Evolutionary conservation across 2,888 invertebrate species (phyloP).

Genomic region (Acheta domesticus): DNA sequence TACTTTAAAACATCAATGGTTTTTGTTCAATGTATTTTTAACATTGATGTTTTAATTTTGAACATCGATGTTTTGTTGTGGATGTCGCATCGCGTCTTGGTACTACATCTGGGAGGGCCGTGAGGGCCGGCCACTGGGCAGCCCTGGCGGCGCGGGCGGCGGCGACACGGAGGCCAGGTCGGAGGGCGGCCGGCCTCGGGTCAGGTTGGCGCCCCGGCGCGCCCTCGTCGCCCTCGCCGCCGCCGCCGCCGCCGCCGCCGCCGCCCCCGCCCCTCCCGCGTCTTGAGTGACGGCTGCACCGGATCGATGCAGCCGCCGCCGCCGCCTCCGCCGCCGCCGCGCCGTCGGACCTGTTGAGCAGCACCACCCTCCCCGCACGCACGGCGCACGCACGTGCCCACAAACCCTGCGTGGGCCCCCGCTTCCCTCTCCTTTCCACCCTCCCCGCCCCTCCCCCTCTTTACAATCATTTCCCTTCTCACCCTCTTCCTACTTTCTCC

Average conservation of each 20-base stretch:
- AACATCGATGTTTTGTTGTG: too few species aligned
- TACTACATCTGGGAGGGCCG: too few species aligned
- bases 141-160: background rate
- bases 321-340: background rate
- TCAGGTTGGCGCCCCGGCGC: background rate
- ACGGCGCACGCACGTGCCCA: too few species aligned
- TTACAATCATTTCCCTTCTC: too few species aligned
- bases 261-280: background rate
- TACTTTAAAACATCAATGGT: too few species aligned
- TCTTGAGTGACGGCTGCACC: background rate
- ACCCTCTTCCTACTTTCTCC: too few species aligned
- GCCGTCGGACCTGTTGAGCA: background rate
- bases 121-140: background rate
- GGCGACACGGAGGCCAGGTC: background rate
- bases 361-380: background rate
- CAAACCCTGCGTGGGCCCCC: too few species aligned
- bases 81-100: too few species aligned
- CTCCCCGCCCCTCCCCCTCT: too few species aligned
- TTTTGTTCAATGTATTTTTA: too few species aligned
- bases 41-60: too few species aligned
- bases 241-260: background rate
- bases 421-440: too few species aligned
- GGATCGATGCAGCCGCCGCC: slow-evolving; percentile 9
- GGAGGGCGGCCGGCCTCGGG: background rate
- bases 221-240: background rate